Evolutionary conservation across 2,888 invertebrate species (phyloP), one percentile per base, ranked within the genome.

Genomic region (Stenurella melanura): DNA sequence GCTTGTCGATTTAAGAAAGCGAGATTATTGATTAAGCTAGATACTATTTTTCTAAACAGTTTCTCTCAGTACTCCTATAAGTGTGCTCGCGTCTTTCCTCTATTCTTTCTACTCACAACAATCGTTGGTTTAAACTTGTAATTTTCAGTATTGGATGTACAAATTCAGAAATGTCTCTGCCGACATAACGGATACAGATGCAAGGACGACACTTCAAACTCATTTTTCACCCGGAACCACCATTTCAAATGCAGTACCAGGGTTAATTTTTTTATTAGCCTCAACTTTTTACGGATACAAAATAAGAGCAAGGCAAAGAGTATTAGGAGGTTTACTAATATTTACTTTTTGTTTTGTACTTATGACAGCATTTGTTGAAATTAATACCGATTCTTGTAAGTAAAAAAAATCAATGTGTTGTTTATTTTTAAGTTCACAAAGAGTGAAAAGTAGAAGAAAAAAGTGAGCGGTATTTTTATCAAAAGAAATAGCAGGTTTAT

Each of bases 161-260:
- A 78, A 78, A 74, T 80, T 80, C 19, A 26, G 76, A n/a, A 76
- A 80, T 42, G 34, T 67, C 15, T 42, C 69, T 3, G 63, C 50
- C 1, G 73, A 79, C 9, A 78, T 61, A 11, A 74, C 68, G 5
- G 80, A 84, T 73, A 77, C 80, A 61, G 67, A 80, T n/a, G 67
- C 81, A 11, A 77, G 81, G 68, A 81, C 82, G 0, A 34, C 63
- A 9, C 54, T 84, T 7, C 83, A 84, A 74, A 78, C 73, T 9
- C 75, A 84, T 66, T 84, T 84, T 60, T 64, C 78, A 10, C 76
- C 83, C 7, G 78, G 78, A 38, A 77, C 70, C 34, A 71, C 68
- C 17, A 75, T 83, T n/a, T 78, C 76, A n/a, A 70, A 75, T 42
- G 75, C 80, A 9, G 67, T 81, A 56, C 79, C 81, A 11, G 72